Conservation (phyloP, 2,888 invertebrate species). For the Dichetophora obliterata region DNA sequence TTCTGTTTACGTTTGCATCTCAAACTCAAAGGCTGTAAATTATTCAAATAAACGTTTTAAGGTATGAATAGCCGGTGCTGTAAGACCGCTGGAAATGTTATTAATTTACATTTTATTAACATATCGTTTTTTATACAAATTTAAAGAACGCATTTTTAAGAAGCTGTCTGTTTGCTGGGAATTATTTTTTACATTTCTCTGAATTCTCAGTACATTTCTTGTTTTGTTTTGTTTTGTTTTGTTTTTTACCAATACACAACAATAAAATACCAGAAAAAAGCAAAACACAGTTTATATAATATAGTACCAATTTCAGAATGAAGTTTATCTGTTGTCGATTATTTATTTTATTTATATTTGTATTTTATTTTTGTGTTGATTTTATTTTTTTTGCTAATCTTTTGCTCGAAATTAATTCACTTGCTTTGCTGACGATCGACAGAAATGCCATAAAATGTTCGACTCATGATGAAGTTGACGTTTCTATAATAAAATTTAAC, state of each 20-base stretch:
- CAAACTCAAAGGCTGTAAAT: slow-evolving; percentile 13
- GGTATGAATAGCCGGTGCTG: slow-evolving; percentile 1
- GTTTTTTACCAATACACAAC: no score
- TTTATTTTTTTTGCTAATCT: neutral
- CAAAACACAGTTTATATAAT: no score
- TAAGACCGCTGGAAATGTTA: slow-evolving; percentile 23
- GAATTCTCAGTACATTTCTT: no score
- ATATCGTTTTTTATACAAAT: no score
- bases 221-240: no score
- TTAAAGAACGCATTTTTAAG: no score
- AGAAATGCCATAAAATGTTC: slow-evolving; percentile 20
- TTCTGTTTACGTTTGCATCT: slow-evolving; percentile 21
- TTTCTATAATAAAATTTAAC: slow-evolving; percentile 29
- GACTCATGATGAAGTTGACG: slow-evolving; percentile 26
- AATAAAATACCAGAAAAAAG: no score
- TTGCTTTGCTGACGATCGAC: neutral
- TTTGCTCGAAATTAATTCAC: neutral
- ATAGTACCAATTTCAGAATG: neutral
- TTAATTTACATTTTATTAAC: slow-evolving; percentile 32
- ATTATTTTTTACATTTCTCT: no score
- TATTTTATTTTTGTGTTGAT: neutral
- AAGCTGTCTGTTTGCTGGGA: no score
- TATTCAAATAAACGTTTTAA: slow-evolving; percentile 20
- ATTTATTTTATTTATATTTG: no score
- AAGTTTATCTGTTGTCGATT: neutral